phyloP scores from a whole-genome alignment of 2,113 vertebrate species.

The Galemys pyrenaicus region DNA sequence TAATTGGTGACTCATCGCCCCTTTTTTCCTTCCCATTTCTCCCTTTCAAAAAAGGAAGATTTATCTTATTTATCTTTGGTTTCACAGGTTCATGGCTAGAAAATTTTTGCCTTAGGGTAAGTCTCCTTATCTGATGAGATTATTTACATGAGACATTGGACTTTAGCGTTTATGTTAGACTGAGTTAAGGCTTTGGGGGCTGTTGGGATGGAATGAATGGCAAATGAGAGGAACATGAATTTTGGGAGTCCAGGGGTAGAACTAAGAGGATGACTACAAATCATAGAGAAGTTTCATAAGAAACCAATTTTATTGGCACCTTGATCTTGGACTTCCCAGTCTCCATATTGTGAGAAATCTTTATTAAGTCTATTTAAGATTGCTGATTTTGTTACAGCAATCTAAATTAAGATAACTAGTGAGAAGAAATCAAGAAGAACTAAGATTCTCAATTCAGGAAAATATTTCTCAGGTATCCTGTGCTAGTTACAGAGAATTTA shows the following conservation, averaged over 20 bases:
- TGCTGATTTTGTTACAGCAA: neutral
- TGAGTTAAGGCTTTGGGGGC: neutral
- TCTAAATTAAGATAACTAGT: neutral
- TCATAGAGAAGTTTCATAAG: neutral
- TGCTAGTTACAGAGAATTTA: neutral
- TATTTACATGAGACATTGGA: neutral
- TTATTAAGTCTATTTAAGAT: neutral
- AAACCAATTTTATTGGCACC: neutral
- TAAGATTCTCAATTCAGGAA: slow-evolving; percentile 1
- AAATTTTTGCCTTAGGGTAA: neutral
- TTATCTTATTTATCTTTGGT: neutral
- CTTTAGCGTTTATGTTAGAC: neutral
- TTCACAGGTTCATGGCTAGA: neutral
- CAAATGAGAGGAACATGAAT: neutral
- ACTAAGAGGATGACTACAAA: neutral
- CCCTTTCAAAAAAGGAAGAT: neutral
- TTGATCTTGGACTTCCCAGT: neutral
- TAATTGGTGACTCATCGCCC: neutral
- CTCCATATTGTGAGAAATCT: neutral
- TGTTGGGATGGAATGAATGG: neutral
- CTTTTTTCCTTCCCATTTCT: neutral
- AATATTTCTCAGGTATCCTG: neutral
- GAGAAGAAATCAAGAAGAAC: slow-evolving; percentile 43
- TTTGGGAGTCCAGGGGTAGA: neutral
- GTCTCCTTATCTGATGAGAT: neutral